Evolutionary conservation across 2,888 invertebrate genomes (phyloP), one percentile per base, ranked within the genome.

Genomic region (Cheilosia urbana): DNA sequence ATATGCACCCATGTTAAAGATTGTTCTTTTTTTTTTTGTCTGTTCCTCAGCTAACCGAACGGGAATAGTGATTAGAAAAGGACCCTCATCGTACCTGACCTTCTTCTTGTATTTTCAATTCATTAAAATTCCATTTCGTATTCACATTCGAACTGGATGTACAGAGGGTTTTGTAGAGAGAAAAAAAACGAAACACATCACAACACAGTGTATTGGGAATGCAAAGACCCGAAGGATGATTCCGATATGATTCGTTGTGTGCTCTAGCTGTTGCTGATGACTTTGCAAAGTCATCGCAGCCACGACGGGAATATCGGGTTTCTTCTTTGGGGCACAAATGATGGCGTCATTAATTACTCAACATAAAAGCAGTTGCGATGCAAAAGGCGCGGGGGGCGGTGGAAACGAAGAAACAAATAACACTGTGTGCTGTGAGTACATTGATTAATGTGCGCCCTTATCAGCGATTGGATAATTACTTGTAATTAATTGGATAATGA

Each of bases 401-500:
- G 7, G 11, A 47, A 47, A 19, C 37, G 17, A 7, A 19, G 11
- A 21, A 49, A 21, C 49, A 49, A 49, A 21, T 19, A 49, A 21
- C 11, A 24, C 5, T 6, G 9, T n/a, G 27, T 6, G 27, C 27
- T 27, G 27, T 30, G 27, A 19, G 55, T 21, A 51, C 19, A 62
- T 30, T 73, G 73, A 73, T 73, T 55, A 73, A 73, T 73, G 63
- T 55, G 45, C 45, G 45, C 45, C 27, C 27, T 55, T 73, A 63
- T 73, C 73, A 55, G 37, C 37, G 73, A 69, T 53, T 63, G 73
- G 73, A 73, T 73, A 73, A 73, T 73, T 73, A 73, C 63, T 73
- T 42, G 63, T 73, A 73, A 73, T 73, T 73, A 73, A 73, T 73
- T 73, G 73, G 73, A 73, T 73, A 63, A 73, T 73, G 53, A 63